Conservation (phyloP, 2,113 vertebrate genomes). For the Sander vitreus region DNA sequence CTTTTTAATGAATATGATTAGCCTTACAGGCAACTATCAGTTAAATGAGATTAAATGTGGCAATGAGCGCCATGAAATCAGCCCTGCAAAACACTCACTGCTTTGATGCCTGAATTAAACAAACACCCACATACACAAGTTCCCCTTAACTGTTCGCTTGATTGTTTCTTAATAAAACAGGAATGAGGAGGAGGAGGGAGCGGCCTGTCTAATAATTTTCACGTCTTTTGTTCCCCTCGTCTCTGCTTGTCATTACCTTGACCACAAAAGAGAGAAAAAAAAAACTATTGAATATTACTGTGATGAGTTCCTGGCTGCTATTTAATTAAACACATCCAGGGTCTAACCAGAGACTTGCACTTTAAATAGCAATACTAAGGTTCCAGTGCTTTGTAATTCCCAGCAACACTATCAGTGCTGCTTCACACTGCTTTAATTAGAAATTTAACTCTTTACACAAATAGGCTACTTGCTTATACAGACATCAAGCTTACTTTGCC, state of each 20-base stretch:
- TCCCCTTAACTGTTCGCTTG: constrained; percentile 38
- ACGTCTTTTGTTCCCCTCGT: constrained; percentile 9
- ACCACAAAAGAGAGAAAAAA: constrained; percentile 25
- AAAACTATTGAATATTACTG: constrained; percentile 23
- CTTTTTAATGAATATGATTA: constrained; percentile 44
- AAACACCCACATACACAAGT: constrained; percentile 19
- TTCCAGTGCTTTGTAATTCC: constrained; percentile 54
- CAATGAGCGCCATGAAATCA: constrained; percentile 39
- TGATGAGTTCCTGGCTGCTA: constrained; percentile 58
- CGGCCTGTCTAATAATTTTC: constrained; percentile 31
- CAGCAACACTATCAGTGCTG: constrained; percentile 52
- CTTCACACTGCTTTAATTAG: constrained; percentile 58
- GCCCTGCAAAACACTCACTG: constrained; percentile 7
- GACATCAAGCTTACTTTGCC: constrained; percentile 24
- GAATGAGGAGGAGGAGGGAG: constrained; percentile 20
- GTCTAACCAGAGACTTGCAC: constrained; percentile 51
- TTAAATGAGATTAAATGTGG: constrained; percentile 35
- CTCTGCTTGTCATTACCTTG: constrained; percentile 49
- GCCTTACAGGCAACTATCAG: constrained; percentile 22
- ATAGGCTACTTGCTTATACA: constrained; percentile 16
- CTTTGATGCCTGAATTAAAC: constrained; percentile 17
- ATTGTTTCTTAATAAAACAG: constrained; percentile 63
- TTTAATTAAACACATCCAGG: constrained; percentile 63
- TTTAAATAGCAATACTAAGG: constrained; percentile 60
- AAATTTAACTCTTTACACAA: constrained; percentile 44